A percentile compares a stretch with the other conserved stretches of the same genome.
Evolutionary conservation across 2,888 invertebrate genomes (phyloP).

Genomic region (Eledone cirrhosa): DNA sequence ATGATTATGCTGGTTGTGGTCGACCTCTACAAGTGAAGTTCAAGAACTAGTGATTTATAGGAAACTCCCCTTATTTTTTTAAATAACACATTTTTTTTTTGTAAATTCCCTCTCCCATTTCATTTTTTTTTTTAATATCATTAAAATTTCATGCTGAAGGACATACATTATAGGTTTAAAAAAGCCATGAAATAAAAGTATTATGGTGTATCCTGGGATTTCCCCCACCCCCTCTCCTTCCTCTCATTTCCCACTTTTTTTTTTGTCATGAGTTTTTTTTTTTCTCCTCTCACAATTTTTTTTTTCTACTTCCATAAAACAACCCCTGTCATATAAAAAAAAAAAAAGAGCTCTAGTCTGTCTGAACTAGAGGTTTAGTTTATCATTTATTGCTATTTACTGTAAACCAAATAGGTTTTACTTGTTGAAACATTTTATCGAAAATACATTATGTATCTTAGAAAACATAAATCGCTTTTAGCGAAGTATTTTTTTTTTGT

Average conservation of each 20-base stretch:
- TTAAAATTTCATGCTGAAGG: constrained; percentile 10
- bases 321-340: no score
- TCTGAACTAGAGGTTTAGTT: no score
- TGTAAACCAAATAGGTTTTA: constrained; percentile 20
- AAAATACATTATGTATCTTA: constrained; percentile 24
- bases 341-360: no score
- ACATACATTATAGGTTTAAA: constrained; percentile 16
- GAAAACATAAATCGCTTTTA: constrained; percentile 21
- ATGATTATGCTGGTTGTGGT: constrained; percentile 56
- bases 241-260: background rate
- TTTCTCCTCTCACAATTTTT: background rate
- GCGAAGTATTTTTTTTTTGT: constrained; percentile 17
- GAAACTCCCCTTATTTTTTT: constrained; percentile 1
- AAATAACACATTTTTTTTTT: background rate
- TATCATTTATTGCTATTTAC: no score
- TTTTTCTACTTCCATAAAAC: background rate
- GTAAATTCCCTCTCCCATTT: background rate
- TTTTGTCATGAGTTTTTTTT: background rate
- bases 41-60: constrained; percentile 34
- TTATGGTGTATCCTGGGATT: constrained; percentile 17
- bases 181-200: constrained; percentile 21
- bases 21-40: constrained; percentile 66
- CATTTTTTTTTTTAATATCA: constrained; percentile 15
- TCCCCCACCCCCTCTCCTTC: background rate
- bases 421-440: background rate